Percentiles rank a stretch among this genome's conserved stretches.
phyloP scores from a whole-genome alignment of 2,113 vertebrate genomes.

The Calyptommatus sinebrachiatus region DNA sequence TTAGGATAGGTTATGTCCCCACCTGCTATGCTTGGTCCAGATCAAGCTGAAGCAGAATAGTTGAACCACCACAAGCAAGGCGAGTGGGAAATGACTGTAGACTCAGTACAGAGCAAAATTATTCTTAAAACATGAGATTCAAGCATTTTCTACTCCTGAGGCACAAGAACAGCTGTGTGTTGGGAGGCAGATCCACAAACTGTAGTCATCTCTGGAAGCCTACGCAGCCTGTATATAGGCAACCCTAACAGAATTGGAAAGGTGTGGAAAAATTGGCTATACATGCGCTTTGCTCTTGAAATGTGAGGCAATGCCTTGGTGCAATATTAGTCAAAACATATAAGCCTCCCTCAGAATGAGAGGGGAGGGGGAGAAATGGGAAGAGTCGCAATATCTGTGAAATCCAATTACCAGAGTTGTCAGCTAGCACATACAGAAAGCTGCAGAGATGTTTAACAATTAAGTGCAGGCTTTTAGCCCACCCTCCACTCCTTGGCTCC shows the following conservation, averaged over 20 bases:
- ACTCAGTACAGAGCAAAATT: too few relatives aligned
- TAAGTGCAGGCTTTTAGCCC: not conserved
- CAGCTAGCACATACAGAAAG: not conserved
- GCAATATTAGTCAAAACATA: not conserved
- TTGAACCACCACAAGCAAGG: too few relatives aligned
- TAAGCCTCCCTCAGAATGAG: not conserved
- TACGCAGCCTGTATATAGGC: not conserved
- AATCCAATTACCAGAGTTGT: constrained; percentile 31
- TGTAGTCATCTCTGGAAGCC: not conserved
- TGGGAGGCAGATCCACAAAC: not conserved
- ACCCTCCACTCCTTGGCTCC: not conserved
- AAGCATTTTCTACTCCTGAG: not conserved
- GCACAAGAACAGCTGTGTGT: not conserved
- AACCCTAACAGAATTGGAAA: not conserved
- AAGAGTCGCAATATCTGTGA: not conserved
- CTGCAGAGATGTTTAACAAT: constrained; percentile 17
- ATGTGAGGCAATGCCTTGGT: not conserved
- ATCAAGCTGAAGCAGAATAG: too few relatives aligned
- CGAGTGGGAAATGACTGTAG: too few relatives aligned
- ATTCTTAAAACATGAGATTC: not conserved
- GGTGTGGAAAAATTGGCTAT: not conserved
- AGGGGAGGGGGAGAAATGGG: too few relatives aligned
- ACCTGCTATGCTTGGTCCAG: too few relatives aligned
- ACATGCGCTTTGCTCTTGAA: not conserved
- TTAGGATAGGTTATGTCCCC: too few relatives aligned